Base-by-base conservation (phyloP, 1,140 invertebrate genomes). In the Branchinecta lynchi region DNA sequence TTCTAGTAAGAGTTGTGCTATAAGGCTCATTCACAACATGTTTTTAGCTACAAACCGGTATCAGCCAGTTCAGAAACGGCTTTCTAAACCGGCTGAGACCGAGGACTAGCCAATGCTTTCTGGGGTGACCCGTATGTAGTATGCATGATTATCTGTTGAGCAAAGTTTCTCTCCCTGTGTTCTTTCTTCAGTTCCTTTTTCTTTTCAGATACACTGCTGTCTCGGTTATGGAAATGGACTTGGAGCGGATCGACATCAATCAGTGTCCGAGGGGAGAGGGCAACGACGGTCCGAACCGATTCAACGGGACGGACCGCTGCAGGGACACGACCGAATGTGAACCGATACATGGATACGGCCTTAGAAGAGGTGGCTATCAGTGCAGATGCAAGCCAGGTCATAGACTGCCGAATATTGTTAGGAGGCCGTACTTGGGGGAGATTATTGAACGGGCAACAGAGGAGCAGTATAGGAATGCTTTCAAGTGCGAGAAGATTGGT, bases 291-390 rank as follows among this genome's bases (percentile, higher is more conserved):
- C 89, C 90, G 0, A 98, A 98, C 81, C 84, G 83, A 77, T 98
- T 96, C 84, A 88, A 86, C 60, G 86, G 89, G 73, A 97, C 93
- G 7, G 89, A 92, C 5, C 81, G 92, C 73, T 98, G 96, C 84
- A 94, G 93, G 73, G 86, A 89, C 75, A 95, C 93, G 10, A 98
- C 95, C 17, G 91, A 96, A 88, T 98, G 96, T 81, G 95, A 98
- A 81, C 95, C 95, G 0, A 78, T 98, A 32, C 87, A 95, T 77
- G 95, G 95, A 7, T 98, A 89, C 87, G 96, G 95, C 45, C 96
- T 95, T 76, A 82, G 92, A 72, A 83, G 95, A 76, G 95, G 95
- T 70, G 95, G 93, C 32, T 98, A 98, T 80, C 92, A 96, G 77
- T 98, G 92, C 78, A 83, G 92, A 72, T 98, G 95, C 81, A 84